These are phyloP conservation scores for Actinernus sp. DNA, from an alignment of 92 coral and sea anemone species.

Conservation along the genomic window DNA sequence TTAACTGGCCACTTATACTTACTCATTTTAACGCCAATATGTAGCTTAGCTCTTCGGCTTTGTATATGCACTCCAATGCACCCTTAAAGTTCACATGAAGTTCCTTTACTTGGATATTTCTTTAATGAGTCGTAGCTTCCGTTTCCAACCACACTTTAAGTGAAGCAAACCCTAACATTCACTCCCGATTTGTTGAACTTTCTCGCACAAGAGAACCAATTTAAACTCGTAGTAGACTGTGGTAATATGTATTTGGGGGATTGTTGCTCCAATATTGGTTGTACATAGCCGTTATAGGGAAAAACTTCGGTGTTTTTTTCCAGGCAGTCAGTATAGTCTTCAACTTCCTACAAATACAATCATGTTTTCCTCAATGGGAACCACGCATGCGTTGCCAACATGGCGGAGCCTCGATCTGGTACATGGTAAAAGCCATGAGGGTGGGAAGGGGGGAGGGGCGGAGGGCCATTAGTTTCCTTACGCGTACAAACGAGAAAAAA, in stretches of 20 bases:
- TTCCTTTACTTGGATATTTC: background rate
- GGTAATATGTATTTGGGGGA: no score
- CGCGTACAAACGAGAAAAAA: no score
- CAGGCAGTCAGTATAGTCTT: background rate
- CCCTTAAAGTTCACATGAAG: background rate
- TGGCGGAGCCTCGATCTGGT: conserved; percentile 25
- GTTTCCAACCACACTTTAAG: background rate
- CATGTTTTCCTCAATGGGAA: background rate
- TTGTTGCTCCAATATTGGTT: no score
- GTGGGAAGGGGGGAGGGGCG: background rate
- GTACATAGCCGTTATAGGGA: background rate
- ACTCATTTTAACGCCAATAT: background rate
- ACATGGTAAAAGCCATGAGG: background rate
- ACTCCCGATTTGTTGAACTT: background rate
- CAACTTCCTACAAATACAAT: background rate
- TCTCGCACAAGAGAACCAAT: background rate
- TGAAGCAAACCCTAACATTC: background rate
- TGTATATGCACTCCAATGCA: background rate
- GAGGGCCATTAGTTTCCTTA: background rate
- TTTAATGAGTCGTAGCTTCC: background rate
- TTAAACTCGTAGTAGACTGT: no score
- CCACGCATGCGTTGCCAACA: conserved; percentile 34
- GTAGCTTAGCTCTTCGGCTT: background rate
- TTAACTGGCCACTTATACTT: background rate
- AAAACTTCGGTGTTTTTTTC: background rate